Evolutionary conservation across 2,888 invertebrate species (phyloP), one percentile per base, ranked within the genome.

Genomic region (Zootermopsis nevadensis): DNA sequence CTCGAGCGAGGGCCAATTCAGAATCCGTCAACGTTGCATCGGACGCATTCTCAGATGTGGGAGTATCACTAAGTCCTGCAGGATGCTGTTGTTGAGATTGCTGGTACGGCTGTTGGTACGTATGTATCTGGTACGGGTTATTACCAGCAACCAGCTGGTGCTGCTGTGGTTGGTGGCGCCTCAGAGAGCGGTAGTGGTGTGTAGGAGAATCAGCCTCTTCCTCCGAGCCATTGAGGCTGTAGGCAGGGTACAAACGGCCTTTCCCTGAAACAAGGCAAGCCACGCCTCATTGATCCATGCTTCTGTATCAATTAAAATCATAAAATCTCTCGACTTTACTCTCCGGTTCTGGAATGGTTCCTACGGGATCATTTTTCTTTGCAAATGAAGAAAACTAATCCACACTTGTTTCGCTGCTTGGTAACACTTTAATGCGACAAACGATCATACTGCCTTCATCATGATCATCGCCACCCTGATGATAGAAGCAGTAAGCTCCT

Each of bases 1-100:
- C 95, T 89, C 95, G 93, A 88, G 95, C 95, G 87, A 95, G 92
- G 87, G 95, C 95, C 89, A 95, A 91, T 91, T 96, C 96, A 33
- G 95, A 95, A 90, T 96, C 96, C 60, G 95, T 96, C 87, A 96
- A 92, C 38, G 96, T 95, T 69, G 95, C 95, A 93, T 95, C 95
- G 86, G 95, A 96, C 86, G 94, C 95, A 94, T 95, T 95, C 89
- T 96, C 96, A 86, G 95, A 94, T 74, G 95, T 94, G 86, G 95
- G 95, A 88, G 95, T 94, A 91, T 95, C 94, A 89, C 95, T 94
- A 87, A 95, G 91, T 87, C 94, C 92, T 86, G 93, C 92, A 66
- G 88, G 89, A 87, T 87, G 89, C 87, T 89, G 90, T 84, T 90
- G 89, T 91, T 91, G 88, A 72, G 91, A 91, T 87, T 93, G 91